These are phyloP conservation scores for Melinaea menophilus DNA, from an alignment of 2,888 invertebrate species.

Conservation along the genomic window DNA sequence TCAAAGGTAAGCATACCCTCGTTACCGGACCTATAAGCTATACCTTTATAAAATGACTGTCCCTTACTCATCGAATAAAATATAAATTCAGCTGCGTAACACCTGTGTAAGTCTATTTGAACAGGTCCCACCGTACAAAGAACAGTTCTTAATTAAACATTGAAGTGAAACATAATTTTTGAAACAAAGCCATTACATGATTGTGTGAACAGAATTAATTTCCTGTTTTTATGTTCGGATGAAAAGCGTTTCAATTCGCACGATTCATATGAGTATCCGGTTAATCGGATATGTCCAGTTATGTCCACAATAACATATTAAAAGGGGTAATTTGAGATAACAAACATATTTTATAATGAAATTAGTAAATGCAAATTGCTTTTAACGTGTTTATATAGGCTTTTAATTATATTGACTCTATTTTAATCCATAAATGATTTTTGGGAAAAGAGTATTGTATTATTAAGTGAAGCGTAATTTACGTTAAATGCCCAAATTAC, in stretches of 20 bases:
- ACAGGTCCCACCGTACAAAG: slow-evolving; percentile 19
- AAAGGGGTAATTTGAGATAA: slow-evolving; percentile 4
- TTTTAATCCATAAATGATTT: too few relatives aligned
- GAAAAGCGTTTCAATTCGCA: slow-evolving; percentile 45
- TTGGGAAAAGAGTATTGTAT: too few relatives aligned
- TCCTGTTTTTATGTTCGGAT: slow-evolving; percentile 40
- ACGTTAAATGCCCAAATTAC: too few relatives aligned
- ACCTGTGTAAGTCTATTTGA: slow-evolving; percentile 3
- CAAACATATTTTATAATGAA: slow-evolving; percentile 7
- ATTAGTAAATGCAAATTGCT: slow-evolving; percentile 2
- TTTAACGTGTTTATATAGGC: background rate
- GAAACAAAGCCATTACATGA: slow-evolving; percentile 44
- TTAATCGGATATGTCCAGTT: slow-evolving; percentile 9
- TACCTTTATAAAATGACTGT: background rate
- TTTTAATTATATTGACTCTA: background rate
- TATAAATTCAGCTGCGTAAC: background rate
- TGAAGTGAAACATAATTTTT: slow-evolving; percentile 30
- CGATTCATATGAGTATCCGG: slow-evolving; percentile 28
- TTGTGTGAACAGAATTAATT: slow-evolving; percentile 51
- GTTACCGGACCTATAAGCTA: too few relatives aligned
- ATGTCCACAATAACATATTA: slow-evolving; percentile 2
- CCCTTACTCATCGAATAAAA: slow-evolving; percentile 2
- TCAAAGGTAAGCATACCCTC: background rate
- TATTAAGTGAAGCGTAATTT: too few relatives aligned
- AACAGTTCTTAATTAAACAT: slow-evolving; percentile 40